phyloP scores from a whole-genome alignment of 1,140 invertebrate genomes.

The Drosophila jambulina region DNA sequence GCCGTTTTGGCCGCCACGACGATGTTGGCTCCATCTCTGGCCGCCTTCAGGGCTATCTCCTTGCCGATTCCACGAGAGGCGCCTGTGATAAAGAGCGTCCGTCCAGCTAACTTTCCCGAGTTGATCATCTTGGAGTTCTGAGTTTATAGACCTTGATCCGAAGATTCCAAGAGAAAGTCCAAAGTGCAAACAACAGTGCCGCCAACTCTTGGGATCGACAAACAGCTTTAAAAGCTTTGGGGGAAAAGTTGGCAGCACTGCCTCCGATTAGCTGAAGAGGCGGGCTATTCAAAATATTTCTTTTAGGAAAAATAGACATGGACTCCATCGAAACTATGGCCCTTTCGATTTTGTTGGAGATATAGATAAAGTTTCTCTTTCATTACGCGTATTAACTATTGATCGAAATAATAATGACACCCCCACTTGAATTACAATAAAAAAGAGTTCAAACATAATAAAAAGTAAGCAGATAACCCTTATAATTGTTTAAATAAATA shows the following conservation, averaged over 20 bases:
- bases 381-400: neutral
- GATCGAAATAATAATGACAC: neutral
- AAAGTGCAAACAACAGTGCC: slow-evolving; percentile 61
- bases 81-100: slow-evolving; percentile 97
- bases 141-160: slow-evolving; percentile 30
- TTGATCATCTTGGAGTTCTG: slow-evolving; percentile 84
- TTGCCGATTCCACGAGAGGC: slow-evolving; percentile 99
- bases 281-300: neutral
- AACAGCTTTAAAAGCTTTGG: neutral
- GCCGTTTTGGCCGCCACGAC: slow-evolving; percentile 98
- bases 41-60: slow-evolving; percentile 96
- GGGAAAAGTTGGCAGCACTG: neutral
- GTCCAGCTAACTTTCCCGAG: slow-evolving; percentile 93
- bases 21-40: slow-evolving; percentile 97
- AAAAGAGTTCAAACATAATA: neutral
- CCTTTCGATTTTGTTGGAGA: neutral
- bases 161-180: slow-evolving; percentile 67
- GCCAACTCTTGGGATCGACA: neutral
- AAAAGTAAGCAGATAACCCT: neutral
- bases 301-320: too few species aligned
- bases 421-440: neutral
- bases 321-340: too few species aligned
- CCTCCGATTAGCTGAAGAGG: neutral
- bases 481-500: neutral
- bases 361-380: neutral